phyloP scores from a whole-genome alignment of 2,888 invertebrate genomes.

The Agrotis exclamationis region DNA sequence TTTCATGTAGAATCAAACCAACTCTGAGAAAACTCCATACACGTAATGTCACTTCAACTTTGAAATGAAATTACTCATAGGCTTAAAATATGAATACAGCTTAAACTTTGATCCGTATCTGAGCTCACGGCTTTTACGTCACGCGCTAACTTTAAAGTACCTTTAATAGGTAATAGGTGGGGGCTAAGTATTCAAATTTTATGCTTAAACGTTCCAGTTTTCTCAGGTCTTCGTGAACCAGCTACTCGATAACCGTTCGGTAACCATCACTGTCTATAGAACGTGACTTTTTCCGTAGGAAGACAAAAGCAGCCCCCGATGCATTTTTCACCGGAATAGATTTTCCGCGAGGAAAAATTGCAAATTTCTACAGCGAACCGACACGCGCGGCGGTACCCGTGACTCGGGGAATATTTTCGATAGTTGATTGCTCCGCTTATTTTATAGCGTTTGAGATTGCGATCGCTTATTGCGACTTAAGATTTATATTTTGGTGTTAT shows the following conservation, averaged over 20 bases:
- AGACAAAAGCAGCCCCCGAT: constrained; percentile 73
- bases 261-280: constrained; percentile 79
- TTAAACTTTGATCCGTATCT: not conserved
- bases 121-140: not conserved
- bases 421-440: constrained; percentile 74
- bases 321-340: constrained; percentile 82
- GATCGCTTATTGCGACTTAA: constrained; percentile 23
- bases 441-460: constrained; percentile 52
- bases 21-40: not conserved
- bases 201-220: constrained; percentile 57
- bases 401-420: constrained; percentile 74
- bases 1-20: not conserved
- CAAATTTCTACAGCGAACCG: constrained; percentile 80
- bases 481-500: constrained; percentile 20
- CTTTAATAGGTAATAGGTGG: constrained; percentile 13
- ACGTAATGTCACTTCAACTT: constrained; percentile 14
- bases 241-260: constrained; percentile 75
- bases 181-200: constrained; percentile 52
- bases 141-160: constrained; percentile 16
- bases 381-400: constrained; percentile 67
- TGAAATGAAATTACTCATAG: not conserved
- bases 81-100: not conserved
- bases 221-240: constrained; percentile 52
- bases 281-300: constrained; percentile 82
- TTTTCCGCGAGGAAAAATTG: constrained; percentile 81